Evolutionary conservation across 2,797 vertebrate genomes (phyloP).

Genomic region (Ctenosaura bakeri): DNA sequence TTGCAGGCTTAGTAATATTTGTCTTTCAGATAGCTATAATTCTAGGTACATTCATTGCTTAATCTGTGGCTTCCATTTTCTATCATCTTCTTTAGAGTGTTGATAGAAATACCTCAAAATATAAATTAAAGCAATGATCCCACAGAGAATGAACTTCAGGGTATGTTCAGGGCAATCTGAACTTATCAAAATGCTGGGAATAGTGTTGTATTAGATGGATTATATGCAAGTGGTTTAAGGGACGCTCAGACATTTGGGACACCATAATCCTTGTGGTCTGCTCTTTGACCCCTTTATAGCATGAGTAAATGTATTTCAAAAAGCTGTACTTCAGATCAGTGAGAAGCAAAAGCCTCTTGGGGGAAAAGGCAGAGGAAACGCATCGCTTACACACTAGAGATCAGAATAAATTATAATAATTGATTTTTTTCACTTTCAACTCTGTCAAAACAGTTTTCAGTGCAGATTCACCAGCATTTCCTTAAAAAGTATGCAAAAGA

Average conservation of each 20-base stretch:
- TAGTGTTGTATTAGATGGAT: slow-evolving; percentile 2
- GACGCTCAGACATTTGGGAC: slow-evolving; percentile 14
- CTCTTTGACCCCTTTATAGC: slow-evolving; percentile 1
- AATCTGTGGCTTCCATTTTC: slow-evolving; percentile 46
- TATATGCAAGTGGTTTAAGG: background rate
- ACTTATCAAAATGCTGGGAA: slow-evolving; percentile 41
- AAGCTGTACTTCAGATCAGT: slow-evolving; percentile 7
- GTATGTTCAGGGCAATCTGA: slow-evolving; percentile 38
- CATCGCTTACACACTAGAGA: slow-evolving; percentile 16
- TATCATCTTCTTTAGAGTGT: slow-evolving; percentile 34
- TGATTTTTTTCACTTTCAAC: slow-evolving; percentile 2
- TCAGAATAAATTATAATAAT: slow-evolving; percentile 28
- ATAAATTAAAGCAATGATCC: slow-evolving; percentile 49
- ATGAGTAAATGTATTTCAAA: slow-evolving; percentile 5
- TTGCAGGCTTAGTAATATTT: slow-evolving; percentile 35
- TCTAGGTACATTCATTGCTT: slow-evolving; percentile 66
- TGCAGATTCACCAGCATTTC: slow-evolving; percentile 19
- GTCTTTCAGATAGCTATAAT: slow-evolving; percentile 46
- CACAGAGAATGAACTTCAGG: slow-evolving; percentile 39
- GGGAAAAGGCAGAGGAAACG: background rate
- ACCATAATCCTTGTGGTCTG: background rate
- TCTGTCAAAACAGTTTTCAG: background rate
- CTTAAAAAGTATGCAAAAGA: background rate
- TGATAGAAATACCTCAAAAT: slow-evolving; percentile 25
- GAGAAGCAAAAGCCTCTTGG: background rate